Base-by-base conservation (phyloP, 1,140 invertebrate genomes). In the Forficula auricularia region DNA sequence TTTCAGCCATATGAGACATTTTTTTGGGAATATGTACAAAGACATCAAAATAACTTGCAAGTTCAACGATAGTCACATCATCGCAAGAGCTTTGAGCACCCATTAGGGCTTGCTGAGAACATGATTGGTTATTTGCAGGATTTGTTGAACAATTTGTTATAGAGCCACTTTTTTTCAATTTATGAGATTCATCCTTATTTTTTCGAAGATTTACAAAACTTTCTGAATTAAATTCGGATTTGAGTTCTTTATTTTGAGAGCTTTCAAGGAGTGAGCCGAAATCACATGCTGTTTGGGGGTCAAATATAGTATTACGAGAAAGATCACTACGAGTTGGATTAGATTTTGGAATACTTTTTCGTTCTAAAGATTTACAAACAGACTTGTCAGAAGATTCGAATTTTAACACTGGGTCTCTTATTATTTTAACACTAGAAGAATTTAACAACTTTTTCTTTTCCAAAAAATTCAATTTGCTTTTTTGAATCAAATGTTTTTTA, bases 1-100 rank as follows among this genome's bases (percentile, higher is more conserved):
- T 89, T 65, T 91, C 86, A 41, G 88, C 88, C 87, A 91, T 91
- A 38, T 79, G 77, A 22, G 86, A 90, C 88, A 91, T 92, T 60
- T 92, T 91, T 63, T 87, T 88, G 48, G 88, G 88, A 67, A 92
- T 89, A 71, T 91, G 82, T 43, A 91, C 82, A 58, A 84, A 77
- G 50, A 84, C 82, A 61, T 92, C 87, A 59, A 91, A 87, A 61
- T 92, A 92, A 57, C 82, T 83, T 39, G 87, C 87, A 50, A 92
- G 65, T 65, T 91, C 87, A 55, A 88, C 82, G 51, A 90, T 89
- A 32, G 86, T 60, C 51, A 71, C 68, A 52, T 64, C 75, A 62
- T 82, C 77, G 59, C 75, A 75, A 9, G 50, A 43, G 2, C 57
- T 50, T 12, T 72, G 71, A 33, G 73, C 71, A 42, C 72, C 64